Evolutionary conservation across 1,140 invertebrate species (phyloP), one percentile per base, ranked within the genome.

Genomic region (Cydia strobilella): DNA sequence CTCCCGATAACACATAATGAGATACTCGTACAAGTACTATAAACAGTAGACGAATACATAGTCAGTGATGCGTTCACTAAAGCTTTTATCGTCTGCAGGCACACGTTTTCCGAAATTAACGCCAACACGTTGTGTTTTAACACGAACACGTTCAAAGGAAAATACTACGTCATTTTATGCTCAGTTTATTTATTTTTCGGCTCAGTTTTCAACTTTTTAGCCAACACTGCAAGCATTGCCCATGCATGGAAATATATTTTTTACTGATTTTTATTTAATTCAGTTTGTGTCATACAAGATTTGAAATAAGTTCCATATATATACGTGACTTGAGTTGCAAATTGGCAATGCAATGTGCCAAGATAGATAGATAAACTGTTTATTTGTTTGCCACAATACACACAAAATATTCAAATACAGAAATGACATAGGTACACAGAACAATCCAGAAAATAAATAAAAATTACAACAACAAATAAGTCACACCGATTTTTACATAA

Each of bases 11-110:
- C n/a, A 54, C n/a, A 18, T 54, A 54, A 54, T 54, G 51, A 18
- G 51, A 54, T 54, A n/a, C n/a, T n/a, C n/a, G n/a, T n/a, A 54
- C n/a, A 54, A 54, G 51, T 51, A 51, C 1, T 51, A 51, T 51
- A 51, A 51, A n/a, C 13, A 51, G 31, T 45, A 45, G 42, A 15
- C n/a, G 51, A 18, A 13, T 18, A 48, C 45, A 54, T 18, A 10
- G 42, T 13, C 51, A 54, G 51, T n/a, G 51, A 18, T 54, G 51
- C 13, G 42, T 54, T 54, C 4, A 54, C n/a, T 12, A 59, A 59
- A 59, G 54, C 54, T 20, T 59, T 59, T 59, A 59, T 59, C 54
- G 10, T 23, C 20, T n/a, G 20, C 54, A 59, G 20, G 54, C 54
- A 59, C 54, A 23, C 54, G 54, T 59, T 59, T 6, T 6, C 54